Evolutionary conservation across 2,888 invertebrate species (phyloP).

Genomic region (Sphinx pinastri): DNA sequence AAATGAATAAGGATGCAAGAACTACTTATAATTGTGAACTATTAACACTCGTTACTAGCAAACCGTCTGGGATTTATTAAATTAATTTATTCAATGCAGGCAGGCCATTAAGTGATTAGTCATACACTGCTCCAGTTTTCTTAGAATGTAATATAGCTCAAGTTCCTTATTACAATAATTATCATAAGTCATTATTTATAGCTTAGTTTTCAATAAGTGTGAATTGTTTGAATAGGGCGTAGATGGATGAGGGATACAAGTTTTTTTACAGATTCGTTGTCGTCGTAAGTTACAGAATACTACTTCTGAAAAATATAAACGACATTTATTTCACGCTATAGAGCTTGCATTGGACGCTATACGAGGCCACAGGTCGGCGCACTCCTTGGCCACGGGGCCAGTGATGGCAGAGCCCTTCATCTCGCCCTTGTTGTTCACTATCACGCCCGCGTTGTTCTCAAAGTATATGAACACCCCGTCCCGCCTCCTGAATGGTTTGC

Average conservation of each 20-base stretch:
- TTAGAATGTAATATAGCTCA: constrained; percentile 7
- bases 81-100: constrained; percentile 18
- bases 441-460: constrained; percentile 99
- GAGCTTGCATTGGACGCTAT: constrained; percentile 99
- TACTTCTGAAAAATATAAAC: constrained; percentile 35
- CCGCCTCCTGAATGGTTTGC: constrained; percentile 99
- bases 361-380: constrained; percentile 99
- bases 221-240: neutral
- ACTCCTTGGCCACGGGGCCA: constrained; percentile 99
- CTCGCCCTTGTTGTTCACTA: constrained; percentile 99
- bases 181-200: constrained; percentile 7
- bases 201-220: constrained; percentile 7
- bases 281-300: no score
- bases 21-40: constrained; percentile 11
- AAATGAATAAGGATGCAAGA: constrained; percentile 7
- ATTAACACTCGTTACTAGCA: constrained; percentile 5
- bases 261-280: no score
- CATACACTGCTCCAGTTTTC: constrained; percentile 18
- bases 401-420: constrained; percentile 99
- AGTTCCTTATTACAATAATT: constrained; percentile 21
- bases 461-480: constrained; percentile 99
- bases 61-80: constrained; percentile 8
- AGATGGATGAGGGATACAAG: no score
- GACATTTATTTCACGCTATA: constrained; percentile 89
- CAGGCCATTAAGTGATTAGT: constrained; percentile 17